Percentiles rank a stretch among this genome's conserved stretches.
Evolutionary conservation across 2,888 invertebrate genomes (phyloP).

Genomic region (Lasioglossum pauxillum): DNA sequence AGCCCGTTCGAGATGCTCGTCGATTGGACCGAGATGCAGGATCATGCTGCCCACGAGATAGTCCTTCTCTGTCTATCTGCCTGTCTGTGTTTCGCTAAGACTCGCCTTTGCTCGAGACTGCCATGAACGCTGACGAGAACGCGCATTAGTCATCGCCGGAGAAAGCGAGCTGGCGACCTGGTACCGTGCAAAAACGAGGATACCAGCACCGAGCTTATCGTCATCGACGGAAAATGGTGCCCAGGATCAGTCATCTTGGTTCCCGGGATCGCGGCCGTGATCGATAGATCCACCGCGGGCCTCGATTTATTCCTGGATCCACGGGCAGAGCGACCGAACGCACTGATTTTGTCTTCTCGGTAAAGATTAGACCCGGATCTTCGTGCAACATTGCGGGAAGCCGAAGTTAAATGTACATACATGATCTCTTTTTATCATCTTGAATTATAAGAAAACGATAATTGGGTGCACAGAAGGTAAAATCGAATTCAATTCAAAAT

Average conservation of each 20-base stretch:
- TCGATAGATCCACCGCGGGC: not conserved
- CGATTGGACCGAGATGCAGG: slow-evolving; percentile 24
- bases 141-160: slow-evolving; percentile 57
- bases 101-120: not conserved
- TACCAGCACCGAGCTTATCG: slow-evolving; percentile 36
- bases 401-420: too few relatives aligned
- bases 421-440: too few relatives aligned
- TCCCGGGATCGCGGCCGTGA: not conserved
- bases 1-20: slow-evolving; percentile 4
- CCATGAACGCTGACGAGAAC: slow-evolving; percentile 24
- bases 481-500: too few relatives aligned
- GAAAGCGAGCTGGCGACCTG: slow-evolving; percentile 46
- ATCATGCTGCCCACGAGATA: not conserved
- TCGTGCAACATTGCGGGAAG: too few relatives aligned
- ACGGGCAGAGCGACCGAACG: not conserved
- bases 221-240: slow-evolving; percentile 27
- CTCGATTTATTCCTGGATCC: not conserved
- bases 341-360: not conserved
- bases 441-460: too few relatives aligned
- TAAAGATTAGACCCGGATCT: too few relatives aligned
- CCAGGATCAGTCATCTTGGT: not conserved
- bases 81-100: not conserved
- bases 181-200: slow-evolving; percentile 28
- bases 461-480: too few relatives aligned
- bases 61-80: not conserved